Evolutionary conservation across 2,797 vertebrate genomes (phyloP), one percentile per base, ranked within the genome.

Genomic region (Trichosurus vulpecula): DNA sequence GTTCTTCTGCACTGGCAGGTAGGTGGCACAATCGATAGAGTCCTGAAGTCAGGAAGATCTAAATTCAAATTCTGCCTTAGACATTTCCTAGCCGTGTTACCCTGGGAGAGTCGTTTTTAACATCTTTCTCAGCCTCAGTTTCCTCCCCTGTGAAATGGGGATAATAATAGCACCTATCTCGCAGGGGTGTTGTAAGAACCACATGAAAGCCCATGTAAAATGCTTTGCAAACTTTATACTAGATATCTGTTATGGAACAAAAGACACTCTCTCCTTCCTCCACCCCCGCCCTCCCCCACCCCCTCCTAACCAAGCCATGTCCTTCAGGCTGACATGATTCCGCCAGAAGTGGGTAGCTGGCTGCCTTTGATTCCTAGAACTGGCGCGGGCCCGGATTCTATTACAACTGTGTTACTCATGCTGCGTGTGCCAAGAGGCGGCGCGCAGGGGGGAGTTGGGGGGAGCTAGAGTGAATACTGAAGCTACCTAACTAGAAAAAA

Each of bases 281-380:
- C 9, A 14, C 56, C 56, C 29, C 35, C 31, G 0, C 22, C 2
- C 16, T 5, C 3, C 11, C 41, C 19, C 8, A 13, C 35, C 16
- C 30, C 31, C 52, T 96, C 87, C 19, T 93, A 52, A 22, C 16
- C 9, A 4, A 41, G 92, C 57, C 0, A 0, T 0, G 47, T 27
- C 52, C 1, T 93, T 96, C 91, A 55, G 97, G 29, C 95, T 93
- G 94, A 95, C 61, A 95, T 91, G 93, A 1, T 31, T 81, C 92
- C 0, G 3, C 90, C 5, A 0, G 53, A 31, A 35, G 55, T 55
- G 51, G 91, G 81, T 41, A 94, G 61, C 51, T 54, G 27, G 47
- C 41, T 0, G 93, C 0, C 0, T 19, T 89, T 81, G 89, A 16
- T 87, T 54, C 12, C 0, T 54, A n/a, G 96, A 95, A 0, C 90